phyloP scores from a whole-genome alignment of 1,140 invertebrate genomes.

The Apocrypta bakeri region DNA sequence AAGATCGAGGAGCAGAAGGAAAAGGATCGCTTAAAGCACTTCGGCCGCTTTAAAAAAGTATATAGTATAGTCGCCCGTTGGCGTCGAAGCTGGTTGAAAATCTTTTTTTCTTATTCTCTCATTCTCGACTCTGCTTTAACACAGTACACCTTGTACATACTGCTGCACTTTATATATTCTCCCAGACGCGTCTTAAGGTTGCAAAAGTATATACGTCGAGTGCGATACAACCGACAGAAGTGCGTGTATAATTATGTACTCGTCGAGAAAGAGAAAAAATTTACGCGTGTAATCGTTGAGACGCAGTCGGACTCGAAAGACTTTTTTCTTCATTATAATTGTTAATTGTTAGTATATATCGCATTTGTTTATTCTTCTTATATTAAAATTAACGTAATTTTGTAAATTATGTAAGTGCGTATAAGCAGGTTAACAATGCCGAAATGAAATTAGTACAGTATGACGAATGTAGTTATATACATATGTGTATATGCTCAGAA shows the following conservation, averaged over 20 bases:
- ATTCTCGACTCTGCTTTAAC: neutral
- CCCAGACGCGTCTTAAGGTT: slow-evolving; percentile 15
- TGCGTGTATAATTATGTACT: neutral
- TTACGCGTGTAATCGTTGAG: no score
- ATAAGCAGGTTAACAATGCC: no score
- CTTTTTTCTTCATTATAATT: no score
- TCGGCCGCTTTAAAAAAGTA: slow-evolving; percentile 27
- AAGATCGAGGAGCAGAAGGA: no score
- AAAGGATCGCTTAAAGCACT: slow-evolving; percentile 33
- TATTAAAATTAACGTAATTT: no score
- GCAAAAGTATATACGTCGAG: neutral
- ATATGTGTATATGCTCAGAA: no score
- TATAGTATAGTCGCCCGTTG: neutral
- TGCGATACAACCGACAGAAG: neutral
- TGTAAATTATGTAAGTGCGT: no score
- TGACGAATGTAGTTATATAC: neutral
- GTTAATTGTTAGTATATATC: no score
- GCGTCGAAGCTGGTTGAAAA: slow-evolving; percentile 25
- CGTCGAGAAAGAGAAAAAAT: no score
- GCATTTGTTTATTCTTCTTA: no score
- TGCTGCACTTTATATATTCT: slow-evolving; percentile 22
- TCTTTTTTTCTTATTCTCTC: neutral
- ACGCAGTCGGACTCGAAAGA: no score
- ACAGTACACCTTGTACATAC: neutral
- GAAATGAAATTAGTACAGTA: no score